Evolutionary conservation across 2,888 invertebrate species (phyloP).

Genomic region (Orthosia gothica): DNA sequence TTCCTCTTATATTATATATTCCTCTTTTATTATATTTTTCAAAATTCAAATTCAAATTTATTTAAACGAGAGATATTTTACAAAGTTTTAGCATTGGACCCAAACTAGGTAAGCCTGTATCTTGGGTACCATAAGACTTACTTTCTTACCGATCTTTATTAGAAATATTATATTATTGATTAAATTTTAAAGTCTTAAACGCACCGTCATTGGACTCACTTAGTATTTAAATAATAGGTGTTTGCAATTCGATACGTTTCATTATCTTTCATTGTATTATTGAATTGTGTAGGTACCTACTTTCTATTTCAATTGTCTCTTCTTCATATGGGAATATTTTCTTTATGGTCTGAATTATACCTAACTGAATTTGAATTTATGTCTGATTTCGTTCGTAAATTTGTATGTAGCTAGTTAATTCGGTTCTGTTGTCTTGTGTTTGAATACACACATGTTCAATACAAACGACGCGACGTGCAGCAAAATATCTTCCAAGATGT

Average conservation of each 20-base stretch:
- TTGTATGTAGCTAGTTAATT: not conserved
- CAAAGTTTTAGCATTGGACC: too few relatives aligned
- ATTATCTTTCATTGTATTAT: constrained; percentile 1
- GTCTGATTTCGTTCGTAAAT: not conserved
- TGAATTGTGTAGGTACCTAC: not conserved
- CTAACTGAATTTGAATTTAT: not conserved
- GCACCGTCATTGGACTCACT: constrained; percentile 32
- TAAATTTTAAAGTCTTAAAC: constrained; percentile 11
- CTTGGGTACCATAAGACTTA: too few relatives aligned
- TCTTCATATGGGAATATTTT: not conserved
- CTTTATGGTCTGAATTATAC: not conserved
- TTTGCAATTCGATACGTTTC: constrained; percentile 23
- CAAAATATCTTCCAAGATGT: not conserved
- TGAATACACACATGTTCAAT: not conserved
- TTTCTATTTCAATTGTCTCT: constrained; percentile 15
- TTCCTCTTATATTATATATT: too few relatives aligned
- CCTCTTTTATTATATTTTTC: too few relatives aligned
- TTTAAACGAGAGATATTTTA: too few relatives aligned
- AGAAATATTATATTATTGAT: constrained; percentile 6
- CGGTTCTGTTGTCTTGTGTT: not conserved
- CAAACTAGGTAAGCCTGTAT: too few relatives aligned
- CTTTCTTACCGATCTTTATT: not conserved
- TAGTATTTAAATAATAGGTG: not conserved
- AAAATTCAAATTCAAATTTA: too few relatives aligned
- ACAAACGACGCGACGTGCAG: not conserved